A percentile compares a stretch with the other conserved stretches of the same genome.
phyloP scores from a whole-genome alignment of 2,113 vertebrate species.

The Cryptoleucopteryx plumbea region DNA sequence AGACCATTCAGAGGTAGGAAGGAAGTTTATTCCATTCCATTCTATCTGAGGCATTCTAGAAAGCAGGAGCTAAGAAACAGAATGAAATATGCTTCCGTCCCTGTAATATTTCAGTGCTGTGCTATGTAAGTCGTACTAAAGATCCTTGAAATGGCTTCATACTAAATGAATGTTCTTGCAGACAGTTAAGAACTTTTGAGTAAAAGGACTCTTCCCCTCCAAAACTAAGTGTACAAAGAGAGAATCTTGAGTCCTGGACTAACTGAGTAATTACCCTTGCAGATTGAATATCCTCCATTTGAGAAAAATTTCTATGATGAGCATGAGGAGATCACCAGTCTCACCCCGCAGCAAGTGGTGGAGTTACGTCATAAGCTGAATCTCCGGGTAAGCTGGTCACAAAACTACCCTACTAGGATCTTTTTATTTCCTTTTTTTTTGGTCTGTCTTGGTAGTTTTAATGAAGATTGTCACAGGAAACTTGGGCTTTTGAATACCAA shows the following conservation, averaged over 20 bases:
- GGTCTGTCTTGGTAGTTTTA: not conserved
- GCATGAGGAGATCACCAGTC: constrained; percentile 89
- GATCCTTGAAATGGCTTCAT: not conserved
- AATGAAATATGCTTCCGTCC: not conserved
- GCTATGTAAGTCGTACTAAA: not conserved
- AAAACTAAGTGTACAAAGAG: constrained; percentile 25
- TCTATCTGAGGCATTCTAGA: not conserved
- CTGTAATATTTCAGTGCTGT: not conserved
- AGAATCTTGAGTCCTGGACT: constrained; percentile 37
- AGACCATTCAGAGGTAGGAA: constrained; percentile 92
- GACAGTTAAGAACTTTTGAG: not conserved
- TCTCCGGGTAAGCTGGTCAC: constrained; percentile 80
- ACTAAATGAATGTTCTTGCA: not conserved
- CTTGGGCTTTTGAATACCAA: not conserved
- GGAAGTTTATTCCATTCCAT: not conserved
- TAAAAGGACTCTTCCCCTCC: not conserved
- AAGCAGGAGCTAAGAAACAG: not conserved
- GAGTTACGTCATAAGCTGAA: constrained; percentile 94
- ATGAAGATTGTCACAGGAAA: not conserved
- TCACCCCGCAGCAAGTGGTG: constrained; percentile 84
- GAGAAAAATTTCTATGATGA: constrained; percentile 98
- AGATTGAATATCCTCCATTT: constrained; percentile 96
- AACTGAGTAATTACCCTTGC: constrained; percentile 57
- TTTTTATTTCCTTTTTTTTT: not conserved
- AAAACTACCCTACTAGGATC: not conserved